phyloP scores from a whole-genome alignment of 1,140 invertebrate genomes.

The Homalodisca vitripennis region DNA sequence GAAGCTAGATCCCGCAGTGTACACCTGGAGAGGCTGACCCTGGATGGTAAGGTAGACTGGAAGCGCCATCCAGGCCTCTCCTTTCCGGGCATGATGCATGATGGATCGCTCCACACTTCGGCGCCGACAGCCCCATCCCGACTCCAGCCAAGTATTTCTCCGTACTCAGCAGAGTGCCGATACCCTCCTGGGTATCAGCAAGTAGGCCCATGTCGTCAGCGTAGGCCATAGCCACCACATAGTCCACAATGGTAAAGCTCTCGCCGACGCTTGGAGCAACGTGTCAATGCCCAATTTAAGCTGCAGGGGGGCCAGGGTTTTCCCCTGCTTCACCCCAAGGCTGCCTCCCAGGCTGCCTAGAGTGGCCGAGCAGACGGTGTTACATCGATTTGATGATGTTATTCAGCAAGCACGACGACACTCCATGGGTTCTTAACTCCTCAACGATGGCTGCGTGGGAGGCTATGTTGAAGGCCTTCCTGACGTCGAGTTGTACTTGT shows the following conservation, averaged over 20 bases:
- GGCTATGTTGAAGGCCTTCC: slow-evolving; percentile 45
- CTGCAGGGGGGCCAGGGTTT: not conserved
- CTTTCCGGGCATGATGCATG: not conserved
- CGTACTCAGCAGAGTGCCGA: not conserved
- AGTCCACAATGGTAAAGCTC: not conserved
- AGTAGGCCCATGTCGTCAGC: slow-evolving; percentile 1
- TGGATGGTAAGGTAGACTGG: not conserved
- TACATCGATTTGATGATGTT: not conserved
- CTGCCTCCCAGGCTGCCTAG: not conserved
- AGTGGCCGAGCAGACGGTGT: not conserved
- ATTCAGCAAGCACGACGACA: not conserved
- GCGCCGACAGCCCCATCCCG: not conserved
- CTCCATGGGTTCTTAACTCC: not conserved
- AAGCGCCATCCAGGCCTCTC: not conserved
- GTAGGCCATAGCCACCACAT: not conserved
- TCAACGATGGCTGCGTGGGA: slow-evolving; percentile 41
- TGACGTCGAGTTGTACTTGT: slow-evolving; percentile 35
- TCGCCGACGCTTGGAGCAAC: slow-evolving; percentile 12
- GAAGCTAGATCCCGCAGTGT: not conserved
- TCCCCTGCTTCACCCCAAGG: slow-evolving; percentile 6
- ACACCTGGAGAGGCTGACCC: not conserved
- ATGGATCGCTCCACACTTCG: not conserved
- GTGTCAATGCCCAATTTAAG: too few relatives aligned
- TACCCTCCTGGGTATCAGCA: not conserved
- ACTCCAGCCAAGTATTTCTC: not conserved